Base-by-base conservation (phyloP, 2,113 vertebrate species). In the Hyla sarda region DNA sequence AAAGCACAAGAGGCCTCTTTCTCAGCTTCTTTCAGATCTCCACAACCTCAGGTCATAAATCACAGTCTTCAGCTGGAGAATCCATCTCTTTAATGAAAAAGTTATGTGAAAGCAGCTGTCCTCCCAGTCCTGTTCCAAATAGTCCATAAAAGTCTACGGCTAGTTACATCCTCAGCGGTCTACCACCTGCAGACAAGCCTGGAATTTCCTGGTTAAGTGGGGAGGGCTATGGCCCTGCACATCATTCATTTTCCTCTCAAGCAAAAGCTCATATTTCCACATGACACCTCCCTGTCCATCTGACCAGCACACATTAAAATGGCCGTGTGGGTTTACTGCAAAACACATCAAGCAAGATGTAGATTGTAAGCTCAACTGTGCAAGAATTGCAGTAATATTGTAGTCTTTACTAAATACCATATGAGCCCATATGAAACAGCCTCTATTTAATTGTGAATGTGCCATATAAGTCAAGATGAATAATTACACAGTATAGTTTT, bases 41-140 rank as follows among this genome's bases (percentile, higher is more conserved):
- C 89, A 92, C 91, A 91, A 92, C 93, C 91, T 82, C 88, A 75
- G 90, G 74, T 92, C 93, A 96, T 96, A 96, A 95, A 96, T 96
- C 96, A 96, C 88, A 91, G 92, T 90, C 93, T 92, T 90, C 89
- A 93, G 92, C 89, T 91, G 90, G 93, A 91, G 93, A 96, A 95
- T 95, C 95, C 94, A 92, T 94, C 92, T 90, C 92, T 94, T 95
- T 96, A 95, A 97, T 96, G 95, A 94, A 95, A 95, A 95, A 97
- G 94, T 95, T 95, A 95, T 97, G 94, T 92, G 87, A 91, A 87
- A 89, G 87, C 89, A 93, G 92, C 90, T 92, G 91, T 89, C 89
- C 89, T 88, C 72, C 88, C 0, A 86, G 8, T 80, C 58, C 88
- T 83, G 86, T 88, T 92, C 91, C 89, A 89, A 89, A 85, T 88